Evolutionary conservation across 2,888 invertebrate genomes (phyloP).

Genomic region (Lithophane leautieri): DNA sequence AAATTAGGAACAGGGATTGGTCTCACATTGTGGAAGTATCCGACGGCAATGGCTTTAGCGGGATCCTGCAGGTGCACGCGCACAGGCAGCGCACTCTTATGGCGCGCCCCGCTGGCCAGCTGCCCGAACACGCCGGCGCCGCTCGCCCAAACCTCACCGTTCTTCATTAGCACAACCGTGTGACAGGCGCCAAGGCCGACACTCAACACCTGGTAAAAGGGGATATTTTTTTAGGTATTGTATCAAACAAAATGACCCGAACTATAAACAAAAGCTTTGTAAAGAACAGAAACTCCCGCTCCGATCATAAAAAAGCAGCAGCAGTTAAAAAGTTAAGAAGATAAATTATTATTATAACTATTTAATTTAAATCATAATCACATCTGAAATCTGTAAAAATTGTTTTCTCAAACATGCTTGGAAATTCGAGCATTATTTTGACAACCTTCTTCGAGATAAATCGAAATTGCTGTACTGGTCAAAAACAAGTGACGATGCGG

Average conservation of each 20-base stretch:
- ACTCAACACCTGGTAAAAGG: constrained; percentile 75
- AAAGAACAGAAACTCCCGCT: background rate
- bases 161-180: constrained; percentile 92
- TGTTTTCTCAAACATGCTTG: no score
- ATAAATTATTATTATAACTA: background rate
- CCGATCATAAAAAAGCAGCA: background rate
- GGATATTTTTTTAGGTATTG: background rate
- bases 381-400: no score
- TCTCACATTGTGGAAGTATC: constrained; percentile 92
- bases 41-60: constrained; percentile 88
- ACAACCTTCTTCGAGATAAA: no score
- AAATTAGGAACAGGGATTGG: background rate
- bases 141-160: constrained; percentile 93
- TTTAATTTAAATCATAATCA: no score
- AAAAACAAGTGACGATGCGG: no score
- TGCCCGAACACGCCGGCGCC: constrained; percentile 95
- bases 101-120: constrained; percentile 90
- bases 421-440: no score
- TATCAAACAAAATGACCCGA: background rate
- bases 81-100: constrained; percentile 92
- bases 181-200: constrained; percentile 93
- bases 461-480: no score
- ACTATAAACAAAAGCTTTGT: no score
- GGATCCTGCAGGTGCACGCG: constrained; percentile 81
- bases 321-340: background rate